Evolutionary conservation across 2,113 vertebrate species (phyloP).

Genomic region (Hoplias malabaricus): DNA sequence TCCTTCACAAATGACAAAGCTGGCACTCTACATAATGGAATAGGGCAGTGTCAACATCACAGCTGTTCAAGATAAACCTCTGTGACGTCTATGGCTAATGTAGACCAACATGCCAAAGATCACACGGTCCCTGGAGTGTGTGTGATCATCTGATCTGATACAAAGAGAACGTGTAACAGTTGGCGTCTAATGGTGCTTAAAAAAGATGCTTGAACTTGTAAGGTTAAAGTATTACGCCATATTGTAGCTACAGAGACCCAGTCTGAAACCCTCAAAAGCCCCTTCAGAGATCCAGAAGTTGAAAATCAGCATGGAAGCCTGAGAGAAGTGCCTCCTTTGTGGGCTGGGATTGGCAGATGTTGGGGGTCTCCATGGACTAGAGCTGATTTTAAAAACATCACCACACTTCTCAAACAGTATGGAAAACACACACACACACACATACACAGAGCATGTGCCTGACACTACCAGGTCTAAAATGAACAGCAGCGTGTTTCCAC

Average conservation of each 20-base stretch:
- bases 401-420: slow-evolving; percentile 52
- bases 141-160: not conserved
- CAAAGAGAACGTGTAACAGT: not conserved
- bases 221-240: not conserved
- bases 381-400: slow-evolving; percentile 30
- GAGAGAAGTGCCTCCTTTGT: not conserved
- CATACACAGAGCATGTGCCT: slow-evolving; percentile 70
- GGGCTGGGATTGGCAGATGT: slow-evolving; percentile 23
- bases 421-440: slow-evolving; percentile 67
- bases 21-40: slow-evolving; percentile 12
- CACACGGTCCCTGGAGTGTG: not conserved
- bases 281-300: not conserved
- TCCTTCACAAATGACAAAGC: slow-evolving; percentile 32
- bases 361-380: slow-evolving; percentile 21
- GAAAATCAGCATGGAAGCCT: not conserved
- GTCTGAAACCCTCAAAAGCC: not conserved
- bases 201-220: not conserved
- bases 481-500: slow-evolving; percentile 66
- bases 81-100: not conserved
- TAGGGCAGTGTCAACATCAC: slow-evolving; percentile 30
- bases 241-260: not conserved
- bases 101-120: not conserved
- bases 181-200: not conserved
- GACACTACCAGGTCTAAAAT: slow-evolving; percentile 66
- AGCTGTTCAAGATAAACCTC: not conserved